Evolutionary conservation across 2,888 invertebrate species (phyloP).

Genomic region (Malthinus seriepunctatus): DNA sequence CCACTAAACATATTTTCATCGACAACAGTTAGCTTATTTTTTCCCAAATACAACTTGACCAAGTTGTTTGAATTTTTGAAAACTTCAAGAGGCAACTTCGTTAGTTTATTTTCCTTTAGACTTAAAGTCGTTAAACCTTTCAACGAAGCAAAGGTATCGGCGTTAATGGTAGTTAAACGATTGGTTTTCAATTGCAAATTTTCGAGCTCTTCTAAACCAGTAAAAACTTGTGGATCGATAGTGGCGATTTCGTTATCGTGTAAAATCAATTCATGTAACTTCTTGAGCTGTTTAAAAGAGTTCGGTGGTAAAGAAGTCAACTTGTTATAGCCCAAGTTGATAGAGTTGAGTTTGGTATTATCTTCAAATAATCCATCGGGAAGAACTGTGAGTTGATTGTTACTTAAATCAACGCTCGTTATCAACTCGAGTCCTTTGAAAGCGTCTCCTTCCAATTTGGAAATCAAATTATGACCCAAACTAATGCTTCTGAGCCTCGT

Average conservation of each 20-base stretch:
- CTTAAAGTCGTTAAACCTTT: neutral
- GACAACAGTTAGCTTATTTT: neutral
- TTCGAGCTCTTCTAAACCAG: neutral
- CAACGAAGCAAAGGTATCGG: neutral
- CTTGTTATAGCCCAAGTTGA: neutral
- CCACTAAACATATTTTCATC: neutral
- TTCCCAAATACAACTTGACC: neutral
- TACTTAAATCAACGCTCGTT: slow-evolving; percentile 5
- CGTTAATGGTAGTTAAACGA: neutral
- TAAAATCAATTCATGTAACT: neutral
- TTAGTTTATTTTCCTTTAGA: neutral
- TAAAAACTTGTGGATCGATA: slow-evolving; percentile 1
- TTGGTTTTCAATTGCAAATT: neutral
- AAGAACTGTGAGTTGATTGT: slow-evolving; percentile 2
- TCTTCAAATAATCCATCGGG: slow-evolving; percentile 2
- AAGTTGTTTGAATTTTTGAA: neutral
- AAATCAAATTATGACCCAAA: slow-evolving; percentile 10
- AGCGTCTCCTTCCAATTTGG: neutral
- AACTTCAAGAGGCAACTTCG: neutral
- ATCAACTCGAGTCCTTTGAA: slow-evolving; percentile 4
- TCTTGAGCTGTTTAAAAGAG: neutral
- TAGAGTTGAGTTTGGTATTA: neutral
- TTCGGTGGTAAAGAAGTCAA: neutral
- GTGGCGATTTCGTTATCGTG: slow-evolving; percentile 4
- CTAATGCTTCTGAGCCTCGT: neutral